phyloP scores from a whole-genome alignment of 2,888 invertebrate species.

The Leptinotarsa rubiginosa region DNA sequence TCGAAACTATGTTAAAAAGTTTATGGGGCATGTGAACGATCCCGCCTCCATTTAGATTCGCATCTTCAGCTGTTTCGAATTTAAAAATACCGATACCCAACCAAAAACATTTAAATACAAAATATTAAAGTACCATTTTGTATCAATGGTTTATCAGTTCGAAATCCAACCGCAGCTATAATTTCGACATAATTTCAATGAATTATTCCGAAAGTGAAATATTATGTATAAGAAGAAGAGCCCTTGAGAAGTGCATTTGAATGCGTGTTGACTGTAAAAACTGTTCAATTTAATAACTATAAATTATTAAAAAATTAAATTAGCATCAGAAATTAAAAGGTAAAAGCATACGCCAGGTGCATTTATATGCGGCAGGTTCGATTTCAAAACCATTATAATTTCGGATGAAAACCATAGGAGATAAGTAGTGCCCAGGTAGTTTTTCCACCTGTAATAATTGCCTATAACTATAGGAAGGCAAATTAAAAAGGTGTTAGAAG shows the following conservation, averaged over 20 bases:
- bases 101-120: conserved; percentile 17
- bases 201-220: conserved; percentile 40
- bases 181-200: conserved; percentile 28
- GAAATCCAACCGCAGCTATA: conserved; percentile 21
- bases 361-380: conserved; percentile 46
- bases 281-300: conserved; percentile 46
- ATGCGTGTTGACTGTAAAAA: conserved; percentile 46
- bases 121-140: conserved; percentile 25
- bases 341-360: conserved; percentile 48
- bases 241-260: conserved; percentile 35
- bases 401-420: conserved; percentile 47
- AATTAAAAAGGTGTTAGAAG: conserved; percentile 56
- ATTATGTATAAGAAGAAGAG: conserved; percentile 25
- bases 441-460: conserved; percentile 53
- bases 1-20: background rate
- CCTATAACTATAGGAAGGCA: conserved; percentile 49
- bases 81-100: conserved; percentile 18
- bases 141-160: conserved; percentile 27
- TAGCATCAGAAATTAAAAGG: conserved; percentile 50
- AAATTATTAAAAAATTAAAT: conserved; percentile 50
- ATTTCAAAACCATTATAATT: conserved; percentile 50
- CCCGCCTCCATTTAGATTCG: conserved; percentile 4
- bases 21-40: conserved; percentile 6
- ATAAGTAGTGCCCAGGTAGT: conserved; percentile 52
- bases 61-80: conserved; percentile 25